Percentiles rank a stretch among this genome's conserved stretches.
Evolutionary conservation across 2,888 invertebrate species (phyloP).

Genomic region (Himalopsyche japonica): DNA sequence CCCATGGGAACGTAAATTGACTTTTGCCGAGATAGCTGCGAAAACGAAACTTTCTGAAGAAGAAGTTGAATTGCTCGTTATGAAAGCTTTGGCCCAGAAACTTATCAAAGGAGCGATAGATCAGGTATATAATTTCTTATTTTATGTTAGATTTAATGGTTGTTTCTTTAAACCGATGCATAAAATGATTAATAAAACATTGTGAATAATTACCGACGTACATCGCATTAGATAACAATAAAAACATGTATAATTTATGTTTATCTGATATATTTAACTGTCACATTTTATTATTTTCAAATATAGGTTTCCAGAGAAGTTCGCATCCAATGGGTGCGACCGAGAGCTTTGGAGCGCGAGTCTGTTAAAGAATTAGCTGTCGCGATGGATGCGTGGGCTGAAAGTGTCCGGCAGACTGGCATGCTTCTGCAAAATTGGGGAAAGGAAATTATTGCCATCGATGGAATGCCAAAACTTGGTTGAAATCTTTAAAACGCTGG

Average conservation of each 20-base stretch:
- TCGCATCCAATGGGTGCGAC: slow-evolving; percentile 50
- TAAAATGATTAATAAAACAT: too few relatives aligned
- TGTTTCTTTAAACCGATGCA: too few relatives aligned
- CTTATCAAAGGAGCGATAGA: slow-evolving; percentile 94
- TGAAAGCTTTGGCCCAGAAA: slow-evolving; percentile 96
- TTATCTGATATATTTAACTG: too few relatives aligned
- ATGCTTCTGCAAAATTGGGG: slow-evolving; percentile 45
- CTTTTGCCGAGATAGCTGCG: slow-evolving; percentile 87
- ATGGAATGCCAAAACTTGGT: slow-evolving; percentile 26
- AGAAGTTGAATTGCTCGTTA: slow-evolving; percentile 92
- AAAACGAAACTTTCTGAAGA: slow-evolving; percentile 82
- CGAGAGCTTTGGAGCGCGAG: slow-evolving; percentile 49
- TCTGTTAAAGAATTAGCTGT: slow-evolving; percentile 50
- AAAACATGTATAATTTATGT: too few relatives aligned
- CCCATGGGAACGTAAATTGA: slow-evolving; percentile 81
- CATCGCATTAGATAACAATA: too few relatives aligned
- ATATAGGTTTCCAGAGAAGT: slow-evolving; percentile 33
- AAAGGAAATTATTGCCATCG: slow-evolving; percentile 36
- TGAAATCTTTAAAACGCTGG: neutral
- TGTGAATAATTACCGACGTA: too few relatives aligned
- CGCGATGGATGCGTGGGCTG: slow-evolving; percentile 51
- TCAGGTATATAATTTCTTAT: slow-evolving; percentile 64
- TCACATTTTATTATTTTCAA: neutral
- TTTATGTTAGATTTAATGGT: neutral
- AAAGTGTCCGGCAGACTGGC: slow-evolving; percentile 48